Evolutionary conservation across 2,888 invertebrate species (phyloP).

Genomic region (Orchesella flavescens): DNA sequence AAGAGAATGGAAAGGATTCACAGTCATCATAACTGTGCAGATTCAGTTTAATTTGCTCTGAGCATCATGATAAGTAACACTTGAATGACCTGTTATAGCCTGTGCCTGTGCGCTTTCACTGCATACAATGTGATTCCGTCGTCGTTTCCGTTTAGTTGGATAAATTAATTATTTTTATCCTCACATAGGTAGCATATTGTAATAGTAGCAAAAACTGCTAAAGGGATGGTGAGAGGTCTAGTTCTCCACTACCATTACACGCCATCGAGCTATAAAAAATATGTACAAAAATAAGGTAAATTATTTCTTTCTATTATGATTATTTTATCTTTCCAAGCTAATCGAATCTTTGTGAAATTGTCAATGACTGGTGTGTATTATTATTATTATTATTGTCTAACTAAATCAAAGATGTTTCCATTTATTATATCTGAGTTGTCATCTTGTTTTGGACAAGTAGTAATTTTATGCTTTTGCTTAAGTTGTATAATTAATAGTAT

Average conservation of each 20-base stretch:
- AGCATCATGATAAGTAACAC: not conserved
- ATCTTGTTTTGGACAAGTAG: not conserved
- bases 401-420: no score
- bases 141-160: not conserved
- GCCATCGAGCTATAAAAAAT: no score
- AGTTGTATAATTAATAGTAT: not conserved
- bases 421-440: not conserved
- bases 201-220: not conserved
- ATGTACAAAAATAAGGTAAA: not conserved
- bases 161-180: not conserved
- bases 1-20: conserved; percentile 3
- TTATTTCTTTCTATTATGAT: not conserved
- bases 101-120: conserved; percentile 57
- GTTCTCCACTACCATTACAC: no score
- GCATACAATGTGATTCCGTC: conserved; percentile 34
- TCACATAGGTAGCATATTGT: not conserved
- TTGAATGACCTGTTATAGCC: conserved; percentile 50
- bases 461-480: not conserved
- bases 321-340: not conserved
- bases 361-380: no score
- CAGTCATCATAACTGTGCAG: not conserved
- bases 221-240: not conserved
- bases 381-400: no score
- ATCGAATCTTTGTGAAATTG: no score
- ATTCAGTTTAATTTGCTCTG: not conserved